These are phyloP conservation scores for Polypedilum vanderplanki DNA, from an alignment of 1,140 invertebrate genomes.

Conservation along the genomic window DNA sequence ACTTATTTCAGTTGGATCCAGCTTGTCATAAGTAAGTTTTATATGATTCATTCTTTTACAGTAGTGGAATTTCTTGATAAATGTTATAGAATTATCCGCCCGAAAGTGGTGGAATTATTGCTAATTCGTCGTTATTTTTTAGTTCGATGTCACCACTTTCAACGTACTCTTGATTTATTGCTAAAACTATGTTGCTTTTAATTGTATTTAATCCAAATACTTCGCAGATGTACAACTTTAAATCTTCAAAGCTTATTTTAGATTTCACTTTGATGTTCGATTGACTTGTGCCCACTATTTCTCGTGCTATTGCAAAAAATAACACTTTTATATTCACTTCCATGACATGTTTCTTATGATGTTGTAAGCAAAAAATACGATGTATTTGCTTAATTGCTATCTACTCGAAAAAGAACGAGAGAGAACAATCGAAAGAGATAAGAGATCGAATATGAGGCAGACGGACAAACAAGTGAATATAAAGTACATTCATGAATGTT, in stretches of 20 bases:
- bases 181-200: slow-evolving; percentile 62
- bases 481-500: too few species aligned
- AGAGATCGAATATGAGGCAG: too few species aligned
- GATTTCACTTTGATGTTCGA: slow-evolving; percentile 47
- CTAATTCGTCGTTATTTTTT: slow-evolving; percentile 63
- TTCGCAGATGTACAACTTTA: slow-evolving; percentile 53
- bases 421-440: too few species aligned
- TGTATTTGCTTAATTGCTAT: too few species aligned
- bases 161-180: slow-evolving; percentile 73
- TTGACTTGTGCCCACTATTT: slow-evolving; percentile 59
- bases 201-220: slow-evolving; percentile 62
- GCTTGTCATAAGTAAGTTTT: slow-evolving; percentile 57
- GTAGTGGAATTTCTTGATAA: too few species aligned
- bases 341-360: too few species aligned
- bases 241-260: slow-evolving; percentile 47
- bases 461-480: too few species aligned
- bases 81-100: slow-evolving; percentile 50
- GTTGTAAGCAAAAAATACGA: too few species aligned
- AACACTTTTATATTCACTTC: slow-evolving; percentile 57
- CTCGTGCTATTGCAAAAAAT: slow-evolving; percentile 82
- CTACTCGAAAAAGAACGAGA: too few species aligned
- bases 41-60: slow-evolving; percentile 52
- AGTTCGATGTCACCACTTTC: slow-evolving; percentile 49
- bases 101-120: slow-evolving; percentile 80
- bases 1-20: slow-evolving; percentile 62